Conservation (phyloP, 2,797 vertebrate genomes). For the Phrynocephalus forsythii region DNA sequence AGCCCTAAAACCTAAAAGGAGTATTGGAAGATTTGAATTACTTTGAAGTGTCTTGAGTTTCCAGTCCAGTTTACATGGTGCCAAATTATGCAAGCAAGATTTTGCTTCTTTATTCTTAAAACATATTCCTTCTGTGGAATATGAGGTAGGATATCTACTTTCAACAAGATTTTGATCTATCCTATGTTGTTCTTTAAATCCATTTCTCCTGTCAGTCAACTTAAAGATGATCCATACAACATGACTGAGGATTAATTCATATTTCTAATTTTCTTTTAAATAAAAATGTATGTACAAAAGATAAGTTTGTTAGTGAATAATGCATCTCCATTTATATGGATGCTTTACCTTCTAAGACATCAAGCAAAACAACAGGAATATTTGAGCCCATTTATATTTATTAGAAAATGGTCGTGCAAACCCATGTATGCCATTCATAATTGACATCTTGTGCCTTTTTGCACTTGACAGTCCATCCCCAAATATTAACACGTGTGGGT, state of each 20-base stretch:
- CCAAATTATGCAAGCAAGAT: no score
- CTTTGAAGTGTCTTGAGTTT: no score
- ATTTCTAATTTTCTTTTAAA: slow-evolving; percentile 7
- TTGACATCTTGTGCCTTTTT: not conserved
- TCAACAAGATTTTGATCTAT: not conserved
- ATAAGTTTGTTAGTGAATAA: not conserved
- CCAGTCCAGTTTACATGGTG: no score
- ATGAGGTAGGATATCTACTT: not conserved
- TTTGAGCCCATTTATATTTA: not conserved
- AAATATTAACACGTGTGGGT: not conserved
- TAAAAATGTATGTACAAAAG: not conserved
- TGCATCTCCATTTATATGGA: not conserved
- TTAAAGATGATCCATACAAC: not conserved
- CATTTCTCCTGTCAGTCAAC: not conserved
- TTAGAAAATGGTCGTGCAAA: not conserved
- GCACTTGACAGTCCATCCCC: not conserved
- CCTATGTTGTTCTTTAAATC: not conserved
- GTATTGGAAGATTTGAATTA: no score
- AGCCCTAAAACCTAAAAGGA: no score
- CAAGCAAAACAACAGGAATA: not conserved
- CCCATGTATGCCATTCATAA: not conserved
- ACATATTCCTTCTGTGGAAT: not conserved
- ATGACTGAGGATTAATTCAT: not conserved
- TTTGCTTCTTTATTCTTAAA: not conserved
- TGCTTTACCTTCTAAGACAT: not conserved